Evolutionary conservation across 2,797 vertebrate genomes (phyloP), one percentile per base, ranked within the genome.

Genomic region (Gymnoscopelus microlampas): DNA sequence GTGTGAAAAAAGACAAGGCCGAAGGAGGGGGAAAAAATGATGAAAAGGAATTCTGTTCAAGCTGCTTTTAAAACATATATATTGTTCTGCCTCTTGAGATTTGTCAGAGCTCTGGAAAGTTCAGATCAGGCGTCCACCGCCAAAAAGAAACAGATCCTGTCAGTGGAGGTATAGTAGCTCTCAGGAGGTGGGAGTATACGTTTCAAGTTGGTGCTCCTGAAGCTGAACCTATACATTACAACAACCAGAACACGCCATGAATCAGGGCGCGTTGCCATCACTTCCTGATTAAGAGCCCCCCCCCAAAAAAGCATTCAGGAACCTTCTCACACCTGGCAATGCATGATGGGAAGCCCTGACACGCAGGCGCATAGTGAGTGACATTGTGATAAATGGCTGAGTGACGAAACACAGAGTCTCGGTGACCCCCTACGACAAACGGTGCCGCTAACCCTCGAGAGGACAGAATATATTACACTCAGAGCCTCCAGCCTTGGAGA

Each of bases 321-420:
- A 60, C 47, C 65, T 68, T 32, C 85, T 88, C 85, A 84, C 92
- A 93, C 91, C 88, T 92, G 90, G 91, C 81, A 77, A 83, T 78
- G 84, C 77, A 79, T 3, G 12, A 82, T 66, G 72, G 87, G 82
- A 39, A 88, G 76, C 81, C 85, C 79, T 86, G 85, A 88, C 82
- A 76, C 53, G 19, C 71, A 77, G 85, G 73, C 83, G 44, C 80
- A 80, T 66, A 66, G 87, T 83, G 79, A 91, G 87, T 84, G 79
- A 91, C 85, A 83, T 60, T 60, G 77, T 89, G 89, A 93, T 93
- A 87, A 88, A 93, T 92, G 81, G 75, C 68, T 71, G 79, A 77
- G 87, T 92, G 92, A 93, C 89, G 89, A 90, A 93, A 88, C 91
- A 77, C 91, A 93, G 90, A 87, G 80, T 71, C 78, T 86, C 72